Conservation (phyloP, 2,888 invertebrate genomes). For the Athalia rosae region DNA sequence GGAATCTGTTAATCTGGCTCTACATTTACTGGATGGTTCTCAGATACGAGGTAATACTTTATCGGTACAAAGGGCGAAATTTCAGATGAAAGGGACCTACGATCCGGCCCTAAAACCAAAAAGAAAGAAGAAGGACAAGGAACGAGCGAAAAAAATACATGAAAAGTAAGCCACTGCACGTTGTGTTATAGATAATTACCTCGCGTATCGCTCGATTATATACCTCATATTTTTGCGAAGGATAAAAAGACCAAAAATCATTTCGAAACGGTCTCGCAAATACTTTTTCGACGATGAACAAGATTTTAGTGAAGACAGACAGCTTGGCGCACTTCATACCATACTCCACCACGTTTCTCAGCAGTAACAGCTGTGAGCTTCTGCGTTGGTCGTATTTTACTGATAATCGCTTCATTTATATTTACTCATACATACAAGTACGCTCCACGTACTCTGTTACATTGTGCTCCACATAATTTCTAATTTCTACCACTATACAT, state of each 20-base stretch:
- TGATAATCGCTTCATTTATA: constrained; percentile 20
- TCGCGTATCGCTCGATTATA: not conserved
- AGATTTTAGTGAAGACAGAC: constrained; percentile 4
- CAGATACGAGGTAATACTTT: constrained; percentile 87
- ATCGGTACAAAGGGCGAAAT: constrained; percentile 93
- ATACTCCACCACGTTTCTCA: not conserved
- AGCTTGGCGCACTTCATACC: constrained; percentile 18
- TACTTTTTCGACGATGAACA: not conserved
- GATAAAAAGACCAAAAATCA: too few relatives aligned
- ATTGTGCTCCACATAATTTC: not conserved
- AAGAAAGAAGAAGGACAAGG: constrained; percentile 88
- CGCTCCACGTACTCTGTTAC: not conserved
- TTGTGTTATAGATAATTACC: not conserved
- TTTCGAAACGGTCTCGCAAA: not conserved
- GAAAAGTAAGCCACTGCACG: constrained; percentile 80
- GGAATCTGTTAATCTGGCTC: constrained; percentile 95
- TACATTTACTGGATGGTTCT: constrained; percentile 93
- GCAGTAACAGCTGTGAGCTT: constrained; percentile 29
- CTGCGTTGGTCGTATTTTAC: not conserved
- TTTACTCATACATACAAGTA: constrained; percentile 9
- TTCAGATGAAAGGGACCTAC: constrained; percentile 94
- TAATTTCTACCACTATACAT: not conserved
- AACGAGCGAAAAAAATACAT: constrained; percentile 93
- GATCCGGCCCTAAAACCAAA: constrained; percentile 95
- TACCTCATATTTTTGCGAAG: too few relatives aligned